Percentiles rank a stretch among this genome's conserved stretches.
These are phyloP conservation scores for Danio tinwini DNA, from an alignment of 2,797 vertebrate genomes.

Conservation along the genomic window DNA sequence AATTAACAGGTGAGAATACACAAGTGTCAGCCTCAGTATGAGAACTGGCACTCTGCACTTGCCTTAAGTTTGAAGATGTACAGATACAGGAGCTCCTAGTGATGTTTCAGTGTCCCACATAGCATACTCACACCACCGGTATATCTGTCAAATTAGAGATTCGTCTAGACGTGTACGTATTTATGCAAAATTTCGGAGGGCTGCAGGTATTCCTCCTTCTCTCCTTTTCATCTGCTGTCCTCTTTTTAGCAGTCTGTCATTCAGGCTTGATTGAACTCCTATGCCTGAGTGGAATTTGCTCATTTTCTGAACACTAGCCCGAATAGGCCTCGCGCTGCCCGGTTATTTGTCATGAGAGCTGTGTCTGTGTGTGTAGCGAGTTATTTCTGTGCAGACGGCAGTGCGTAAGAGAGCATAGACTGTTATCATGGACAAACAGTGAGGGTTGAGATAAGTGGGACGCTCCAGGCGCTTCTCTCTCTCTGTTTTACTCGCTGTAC, in stretches of 20 bases:
- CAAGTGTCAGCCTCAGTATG: constrained; percentile 35
- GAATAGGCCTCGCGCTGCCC: constrained; percentile 1
- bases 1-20: constrained; percentile 48
- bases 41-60: constrained; percentile 39
- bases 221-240: constrained; percentile 18
- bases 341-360: constrained; percentile 37
- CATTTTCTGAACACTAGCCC: constrained; percentile 34
- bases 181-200: constrained; percentile 32
- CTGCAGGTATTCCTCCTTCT: constrained; percentile 9
- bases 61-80: constrained; percentile 29
- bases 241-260: constrained; percentile 7
- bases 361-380: constrained; percentile 26
- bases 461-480: constrained; percentile 33
- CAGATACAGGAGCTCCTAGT: constrained; percentile 28
- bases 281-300: constrained; percentile 39
- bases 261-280: constrained; percentile 36
- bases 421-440: constrained; percentile 50
- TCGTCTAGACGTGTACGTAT: constrained; percentile 24
- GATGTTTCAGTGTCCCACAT: constrained; percentile 26
- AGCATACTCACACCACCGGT: constrained; percentile 6
- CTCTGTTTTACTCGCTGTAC: constrained; percentile 8
- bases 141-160: constrained; percentile 42
- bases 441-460: constrained; percentile 50
- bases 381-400: constrained; percentile 34
- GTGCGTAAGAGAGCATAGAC: constrained; percentile 15